Evolutionary conservation across 2,113 vertebrate genomes (phyloP), one percentile per base, ranked within the genome.

Genomic region (Catharus bicknelli): DNA sequence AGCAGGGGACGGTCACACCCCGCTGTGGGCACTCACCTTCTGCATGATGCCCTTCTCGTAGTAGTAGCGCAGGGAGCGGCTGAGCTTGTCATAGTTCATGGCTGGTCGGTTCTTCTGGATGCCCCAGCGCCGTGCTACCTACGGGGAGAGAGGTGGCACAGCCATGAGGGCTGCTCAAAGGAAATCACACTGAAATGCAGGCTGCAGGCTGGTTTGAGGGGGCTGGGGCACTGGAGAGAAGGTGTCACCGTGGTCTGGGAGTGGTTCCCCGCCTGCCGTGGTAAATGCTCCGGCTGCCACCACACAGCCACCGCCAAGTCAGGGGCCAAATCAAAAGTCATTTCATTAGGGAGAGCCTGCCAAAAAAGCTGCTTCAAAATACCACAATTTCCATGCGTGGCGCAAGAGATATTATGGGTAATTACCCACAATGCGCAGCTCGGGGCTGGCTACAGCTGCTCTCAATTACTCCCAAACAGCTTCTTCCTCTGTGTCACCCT

Each of bases 41-140:
- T 99, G 99, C 99, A 99, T 99, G 97, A 99, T 99, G 96, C 99
- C 99, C 95, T 99, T 99, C 97, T 99, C 99, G 0, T 99, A 99
- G 97, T 99, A 99, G 95, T 99, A 99, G 78, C 99, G 99, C 86
- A 99, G 98, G 11, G 99, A 99, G 58, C 99, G 99, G 96, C 99
- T 99, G 89, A 99, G 98, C 95, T 99, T 99, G 98, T 99, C 99
- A 0, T 99, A 99, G 97, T 99, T 99, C 99, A 99, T 99, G 67
- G 99, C 99, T 0, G 99, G 99, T 8, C 99, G 94, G 97, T 99
- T 99, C 96, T 99, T 99, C 97, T 99, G 99, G 96, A 99, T 98
- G 66, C 99, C 99, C 99, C 99, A 99, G 69, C 99, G 99, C 16
- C 99, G 98, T 25, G 99, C 99, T 57, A 99, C 99, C 99, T 99